Evolutionary conservation across 2,113 vertebrate genomes (phyloP).

Genomic region (Actinemys pallida): DNA sequence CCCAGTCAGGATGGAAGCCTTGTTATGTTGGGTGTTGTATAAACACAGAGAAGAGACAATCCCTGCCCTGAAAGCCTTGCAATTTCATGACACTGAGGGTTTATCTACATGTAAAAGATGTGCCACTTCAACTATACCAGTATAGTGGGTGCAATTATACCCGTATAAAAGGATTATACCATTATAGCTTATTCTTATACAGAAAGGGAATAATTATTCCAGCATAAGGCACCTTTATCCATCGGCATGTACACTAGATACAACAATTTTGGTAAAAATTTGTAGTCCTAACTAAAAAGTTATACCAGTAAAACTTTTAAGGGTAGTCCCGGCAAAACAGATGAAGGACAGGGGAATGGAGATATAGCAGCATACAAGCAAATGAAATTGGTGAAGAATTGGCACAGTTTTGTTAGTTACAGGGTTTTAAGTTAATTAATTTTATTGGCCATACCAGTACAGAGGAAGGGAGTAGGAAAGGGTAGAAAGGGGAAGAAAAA

Average conservation of each 20-base stretch:
- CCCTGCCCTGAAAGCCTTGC: not conserved
- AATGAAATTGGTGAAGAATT: no score
- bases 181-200: not conserved
- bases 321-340: no score
- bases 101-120: not conserved
- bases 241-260: no score
- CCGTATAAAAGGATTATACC: not conserved
- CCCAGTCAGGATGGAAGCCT: not conserved
- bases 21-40: not conserved
- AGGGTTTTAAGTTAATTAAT: no score
- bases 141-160: not conserved
- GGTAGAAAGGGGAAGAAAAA: not conserved
- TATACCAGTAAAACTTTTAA: no score
- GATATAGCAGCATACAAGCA: no score
- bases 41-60: not conserved
- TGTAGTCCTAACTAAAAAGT: no score
- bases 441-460: not conserved
- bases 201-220: not conserved
- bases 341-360: no score
- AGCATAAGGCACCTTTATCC: no score
- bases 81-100: not conserved
- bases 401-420: no score
- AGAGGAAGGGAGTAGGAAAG: not conserved
- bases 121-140: not conserved
- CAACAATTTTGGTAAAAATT: no score